A percentile compares a stretch with the other conserved stretches of the same genome.
Evolutionary conservation across 2,888 invertebrate genomes (phyloP).

Genomic region (Crioceris asparagi): DNA sequence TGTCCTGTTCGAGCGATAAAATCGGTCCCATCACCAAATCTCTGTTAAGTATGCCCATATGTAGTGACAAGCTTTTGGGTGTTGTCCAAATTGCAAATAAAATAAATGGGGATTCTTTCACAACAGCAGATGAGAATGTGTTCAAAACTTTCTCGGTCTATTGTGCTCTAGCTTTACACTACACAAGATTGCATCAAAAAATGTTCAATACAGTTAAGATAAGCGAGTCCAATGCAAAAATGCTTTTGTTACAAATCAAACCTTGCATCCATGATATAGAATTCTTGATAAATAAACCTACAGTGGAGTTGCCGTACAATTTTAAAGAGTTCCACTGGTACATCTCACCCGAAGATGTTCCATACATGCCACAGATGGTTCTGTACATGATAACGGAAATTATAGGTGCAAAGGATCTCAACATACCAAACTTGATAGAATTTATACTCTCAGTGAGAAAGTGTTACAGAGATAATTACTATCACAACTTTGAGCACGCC

Average conservation of each 20-base stretch:
- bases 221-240: conserved; percentile 29
- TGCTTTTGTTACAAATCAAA: conserved; percentile 42
- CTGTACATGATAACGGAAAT: conserved; percentile 44
- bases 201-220: conserved; percentile 36
- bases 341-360: conserved; percentile 40
- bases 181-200: conserved; percentile 42
- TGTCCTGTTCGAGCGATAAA: conserved; percentile 43
- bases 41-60: conserved; percentile 45
- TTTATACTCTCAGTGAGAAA: conserved; percentile 43
- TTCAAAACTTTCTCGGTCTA: conserved; percentile 48
- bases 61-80: conserved; percentile 40
- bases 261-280: conserved; percentile 45
- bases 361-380: conserved; percentile 43
- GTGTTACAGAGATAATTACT: conserved; percentile 45
- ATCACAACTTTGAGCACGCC: conserved; percentile 54
- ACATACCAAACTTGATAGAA: conserved; percentile 34
- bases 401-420: conserved; percentile 38
- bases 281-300: conserved; percentile 38
- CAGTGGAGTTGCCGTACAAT: conserved; percentile 37
- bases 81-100: conserved; percentile 51
- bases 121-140: conserved; percentile 43
- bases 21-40: conserved; percentile 47
- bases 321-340: conserved; percentile 41
- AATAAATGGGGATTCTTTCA: conserved; percentile 38
- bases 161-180: conserved; percentile 48